Evolutionary conservation across 2,888 invertebrate genomes (phyloP).

Genomic region (Ceratothoa steindachneri): DNA sequence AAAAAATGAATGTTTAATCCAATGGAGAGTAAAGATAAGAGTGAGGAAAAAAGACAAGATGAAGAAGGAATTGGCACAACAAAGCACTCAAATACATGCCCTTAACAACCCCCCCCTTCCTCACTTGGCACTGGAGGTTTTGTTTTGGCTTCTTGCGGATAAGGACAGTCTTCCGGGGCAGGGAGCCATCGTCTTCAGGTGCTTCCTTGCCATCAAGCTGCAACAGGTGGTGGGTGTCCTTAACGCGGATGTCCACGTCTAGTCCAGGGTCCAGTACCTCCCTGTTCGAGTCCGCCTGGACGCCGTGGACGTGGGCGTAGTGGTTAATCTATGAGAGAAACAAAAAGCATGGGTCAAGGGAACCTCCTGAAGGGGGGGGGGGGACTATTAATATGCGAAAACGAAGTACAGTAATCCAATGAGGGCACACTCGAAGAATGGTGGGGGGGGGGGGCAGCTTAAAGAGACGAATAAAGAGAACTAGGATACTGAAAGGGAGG

Average conservation of each 20-base stretch:
- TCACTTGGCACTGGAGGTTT: conserved; percentile 35
- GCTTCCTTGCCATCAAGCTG: conserved; percentile 16
- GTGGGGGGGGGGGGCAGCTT: too few species aligned
- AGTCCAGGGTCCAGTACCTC: conserved; percentile 39
- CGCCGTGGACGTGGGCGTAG: conserved; percentile 32
- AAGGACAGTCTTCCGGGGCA: conserved; percentile 41
- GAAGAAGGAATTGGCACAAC: too few species aligned
- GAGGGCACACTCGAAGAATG: too few species aligned
- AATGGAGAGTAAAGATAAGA: too few species aligned
- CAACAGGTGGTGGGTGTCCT: conserved; percentile 27
- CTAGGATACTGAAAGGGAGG: too few species aligned
- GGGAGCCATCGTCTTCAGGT: conserved; percentile 8
- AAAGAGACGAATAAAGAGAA: too few species aligned
- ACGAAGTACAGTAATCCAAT: neutral
- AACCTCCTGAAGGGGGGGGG: too few species aligned
- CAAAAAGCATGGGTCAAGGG: too few species aligned
- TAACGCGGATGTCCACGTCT: conserved; percentile 41
- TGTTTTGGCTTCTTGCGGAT: conserved; percentile 35
- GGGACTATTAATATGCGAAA: too few species aligned
- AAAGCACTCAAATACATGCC: too few species aligned
- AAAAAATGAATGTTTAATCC: too few species aligned
- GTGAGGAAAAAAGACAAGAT: too few species aligned
- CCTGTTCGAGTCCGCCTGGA: conserved; percentile 39
- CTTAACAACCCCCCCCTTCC: neutral
- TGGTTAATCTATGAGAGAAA: conserved; percentile 27